These are phyloP conservation scores for Dicycla oo DNA, from an alignment of 2,888 invertebrate species.

Conservation along the genomic window DNA sequence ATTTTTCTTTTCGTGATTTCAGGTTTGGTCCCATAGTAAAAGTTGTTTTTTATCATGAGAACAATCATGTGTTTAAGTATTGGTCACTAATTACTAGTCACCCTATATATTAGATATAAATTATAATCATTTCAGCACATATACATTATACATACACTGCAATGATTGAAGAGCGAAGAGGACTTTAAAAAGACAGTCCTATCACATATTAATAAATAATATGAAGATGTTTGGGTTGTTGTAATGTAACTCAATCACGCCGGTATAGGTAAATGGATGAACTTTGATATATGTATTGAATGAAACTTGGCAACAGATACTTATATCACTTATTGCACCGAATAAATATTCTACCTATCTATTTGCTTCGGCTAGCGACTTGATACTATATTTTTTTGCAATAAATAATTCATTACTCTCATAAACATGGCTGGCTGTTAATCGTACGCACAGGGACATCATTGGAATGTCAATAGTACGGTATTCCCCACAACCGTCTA, in stretches of 20 bases:
- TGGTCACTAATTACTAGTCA: too few relatives aligned
- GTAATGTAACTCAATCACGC: too few relatives aligned
- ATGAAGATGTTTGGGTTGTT: background rate
- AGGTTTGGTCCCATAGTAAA: too few relatives aligned
- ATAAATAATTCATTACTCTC: constrained; percentile 36
- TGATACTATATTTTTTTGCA: constrained; percentile 24
- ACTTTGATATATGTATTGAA: too few relatives aligned
- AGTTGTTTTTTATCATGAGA: too few relatives aligned
- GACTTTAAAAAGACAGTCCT: background rate
- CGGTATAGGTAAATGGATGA: too few relatives aligned
- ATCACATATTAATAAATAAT: background rate
- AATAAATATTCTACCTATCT: background rate
- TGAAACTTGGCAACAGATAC: background rate
- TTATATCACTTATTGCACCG: background rate
- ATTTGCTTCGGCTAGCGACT: background rate
- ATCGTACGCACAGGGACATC: constrained; percentile 64
- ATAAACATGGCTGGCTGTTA: constrained; percentile 45
- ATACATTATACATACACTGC: too few relatives aligned
- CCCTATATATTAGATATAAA: too few relatives aligned
- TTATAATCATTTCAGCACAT: too few relatives aligned
- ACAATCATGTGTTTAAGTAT: too few relatives aligned
- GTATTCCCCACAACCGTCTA: constrained; percentile 78
- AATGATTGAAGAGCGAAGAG: background rate
- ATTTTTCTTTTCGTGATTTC: too few relatives aligned
- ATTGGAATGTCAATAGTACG: constrained; percentile 81